Base-by-base conservation (phyloP, 2,888 invertebrate species). In the Notocelia uddmanniana region DNA sequence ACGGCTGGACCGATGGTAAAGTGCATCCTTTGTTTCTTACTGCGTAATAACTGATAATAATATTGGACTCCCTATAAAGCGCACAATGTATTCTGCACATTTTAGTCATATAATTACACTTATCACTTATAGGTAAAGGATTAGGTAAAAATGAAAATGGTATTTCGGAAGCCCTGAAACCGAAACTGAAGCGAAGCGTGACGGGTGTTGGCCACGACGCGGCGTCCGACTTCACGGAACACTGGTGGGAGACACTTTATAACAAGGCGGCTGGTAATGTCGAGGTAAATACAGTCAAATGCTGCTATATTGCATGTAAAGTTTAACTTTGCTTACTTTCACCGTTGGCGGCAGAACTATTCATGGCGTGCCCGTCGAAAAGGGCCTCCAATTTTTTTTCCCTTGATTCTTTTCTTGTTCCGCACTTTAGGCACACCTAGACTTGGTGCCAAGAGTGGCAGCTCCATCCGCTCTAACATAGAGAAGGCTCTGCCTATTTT, bases 221-320 rank as follows among this genome's bases (percentile, higher is more conserved):
- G 2, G 96, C 96, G 0, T 95, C 96, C 9, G 96, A 97, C 79
- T 97, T 96, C 81, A 96, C 96, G 0, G 96, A 96, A 76, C 96
- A 97, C 78, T 98, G 98, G 98, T 98, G 97, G 97, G 96, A 96
- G 75, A 94, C 95, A 11, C 92, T 96, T 10, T 98, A 96, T 81
- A 96, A 98, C 81, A 96, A 96, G 79, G 97, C 97, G 2, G 95
- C 96, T 1, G 94, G 93, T 6, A 97, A 96, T 85, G 94, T 97
- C 9, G 90, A 95, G 81, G 95, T 96, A 69, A 79, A 80, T 37
- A 34, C 52, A 2, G 19, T n/a, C n/a, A 58, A 31, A 23, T n/a
- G 11, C 2, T 18, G 8, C 5, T 18, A 2, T 15, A 18, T 15
- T 19, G 11, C 3, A 15, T 31, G 31, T 31, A 5, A 6, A 31